Evolutionary conservation across 2,113 vertebrate genomes (phyloP).

Genomic region (rabbit (Oryctolagus cuniculus)): mOryCun1.1 NC_091447.1:42616501-42617000

Average conservation of each 20-base stretch:
- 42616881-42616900: slow-evolving; percentile 88
- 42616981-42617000: neutral
- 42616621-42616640: slow-evolving; percentile 88
- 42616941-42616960: neutral
- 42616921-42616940: neutral
- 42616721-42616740: slow-evolving; percentile 55
- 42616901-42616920: slow-evolving; percentile 87
- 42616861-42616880: slow-evolving; percentile 86
- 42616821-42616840: neutral
- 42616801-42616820: slow-evolving; percentile 15
- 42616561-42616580: slow-evolving; percentile 88
- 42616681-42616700: neutral
- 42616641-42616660: slow-evolving; percentile 88
- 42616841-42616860: slow-evolving; percentile 42
- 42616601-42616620: slow-evolving; percentile 89
- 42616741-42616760: slow-evolving; percentile 86
- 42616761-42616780: slow-evolving; percentile 88
- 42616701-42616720: neutral
- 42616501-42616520: slow-evolving; percentile 37
- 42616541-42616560: slow-evolving; percentile 88
- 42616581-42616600: slow-evolving; percentile 90
- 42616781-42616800: slow-evolving; percentile 55
- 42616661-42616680: slow-evolving; percentile 83
- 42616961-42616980: neutral
- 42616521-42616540: slow-evolving; percentile 85